phyloP scores from a whole-genome alignment of 2,888 invertebrate genomes.

The Drosophila affinis region DNA sequence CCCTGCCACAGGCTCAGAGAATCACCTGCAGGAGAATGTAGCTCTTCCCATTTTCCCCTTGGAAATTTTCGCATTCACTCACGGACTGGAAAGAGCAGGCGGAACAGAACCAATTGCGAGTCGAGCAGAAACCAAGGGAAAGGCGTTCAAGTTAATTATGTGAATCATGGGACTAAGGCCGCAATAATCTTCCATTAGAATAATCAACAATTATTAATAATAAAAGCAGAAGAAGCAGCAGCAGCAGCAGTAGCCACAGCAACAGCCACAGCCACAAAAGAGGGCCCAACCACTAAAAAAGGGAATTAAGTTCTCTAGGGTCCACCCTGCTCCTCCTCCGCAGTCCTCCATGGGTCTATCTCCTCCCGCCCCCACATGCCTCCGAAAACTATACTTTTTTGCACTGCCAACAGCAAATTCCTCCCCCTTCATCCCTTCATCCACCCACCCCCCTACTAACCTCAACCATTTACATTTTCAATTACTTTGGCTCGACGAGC shows the following conservation, averaged over 20 bases:
- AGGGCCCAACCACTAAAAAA: slow-evolving; percentile 12
- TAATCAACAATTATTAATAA: slow-evolving; percentile 66
- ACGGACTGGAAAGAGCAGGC: background rate
- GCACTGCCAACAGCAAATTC: background rate
- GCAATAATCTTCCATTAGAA: slow-evolving; percentile 48
- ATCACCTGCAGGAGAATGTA: slow-evolving; percentile 26
- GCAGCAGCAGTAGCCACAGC: slow-evolving; percentile 39
- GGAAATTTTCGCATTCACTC: too few species aligned
- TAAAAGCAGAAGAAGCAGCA: slow-evolving; percentile 43
- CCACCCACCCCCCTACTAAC: background rate
- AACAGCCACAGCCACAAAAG: slow-evolving; percentile 39
- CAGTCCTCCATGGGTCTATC: background rate
- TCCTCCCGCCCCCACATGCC: background rate
- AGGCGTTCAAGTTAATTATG: slow-evolving; percentile 66
- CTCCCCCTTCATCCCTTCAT: background rate
- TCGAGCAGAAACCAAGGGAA: slow-evolving; percentile 5
- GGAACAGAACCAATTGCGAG: background rate
- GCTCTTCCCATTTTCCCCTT: background rate
- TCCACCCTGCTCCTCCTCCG: background rate
- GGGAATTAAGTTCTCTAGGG: slow-evolving; percentile 9
- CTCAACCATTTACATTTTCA: slow-evolving; percentile 74
- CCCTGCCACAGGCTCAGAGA: slow-evolving; percentile 7
- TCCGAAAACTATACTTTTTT: slow-evolving; percentile 9
- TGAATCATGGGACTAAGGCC: slow-evolving; percentile 57
- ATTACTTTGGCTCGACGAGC: slow-evolving; percentile 64